Evolutionary conservation across 2,888 invertebrate genomes (phyloP), one percentile per base, ranked within the genome.

Genomic region (Ormyrus labotus): DNA sequence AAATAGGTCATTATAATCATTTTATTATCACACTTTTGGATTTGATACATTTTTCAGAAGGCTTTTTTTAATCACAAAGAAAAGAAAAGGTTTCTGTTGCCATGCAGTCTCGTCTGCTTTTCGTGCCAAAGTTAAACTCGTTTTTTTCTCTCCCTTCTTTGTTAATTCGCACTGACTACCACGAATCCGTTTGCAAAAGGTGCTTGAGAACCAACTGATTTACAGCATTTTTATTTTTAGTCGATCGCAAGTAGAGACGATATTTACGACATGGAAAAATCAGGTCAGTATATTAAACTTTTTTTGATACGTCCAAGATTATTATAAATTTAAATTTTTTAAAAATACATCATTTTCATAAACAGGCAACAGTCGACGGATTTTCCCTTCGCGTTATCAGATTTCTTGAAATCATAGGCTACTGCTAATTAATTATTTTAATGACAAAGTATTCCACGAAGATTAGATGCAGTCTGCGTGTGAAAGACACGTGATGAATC

Each of bases 31-130:
- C 19, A 1, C 1, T 19, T 48, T 50, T 75, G 34, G 11, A 6
- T 51, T 74, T 78, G 68, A 60, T 55, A 10, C 50, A 50, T 5
- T 34, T 10, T 58, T 51, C 11, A 10, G 70, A 34, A 47, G 65
- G 19, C 19, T 19, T 19, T 19, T 19, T 19, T 19, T 19, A 19
- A 19, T 19, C 19, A 63, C 67, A 65, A 34, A 5, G 67, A 53
- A 65, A 60, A 19, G n/a, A 57, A 55, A 63, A 51, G 11, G 78
- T 13, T 34, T 7, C 9, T 55, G 69, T 45, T 51, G 71, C 65
- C 79, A 81, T 57, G 79, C 72, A 65, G 73, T 73, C 76, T 83
- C 79, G 65, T 69, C 68, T 45, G 45, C 65, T 55, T 47, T 64
- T 58, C 73, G n/a, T 5, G 9, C 47, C 63, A 51, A 19, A 19